Evolutionary conservation across 2,888 invertebrate species (phyloP).

Genomic region (Lasioglossum villosulum): DNA sequence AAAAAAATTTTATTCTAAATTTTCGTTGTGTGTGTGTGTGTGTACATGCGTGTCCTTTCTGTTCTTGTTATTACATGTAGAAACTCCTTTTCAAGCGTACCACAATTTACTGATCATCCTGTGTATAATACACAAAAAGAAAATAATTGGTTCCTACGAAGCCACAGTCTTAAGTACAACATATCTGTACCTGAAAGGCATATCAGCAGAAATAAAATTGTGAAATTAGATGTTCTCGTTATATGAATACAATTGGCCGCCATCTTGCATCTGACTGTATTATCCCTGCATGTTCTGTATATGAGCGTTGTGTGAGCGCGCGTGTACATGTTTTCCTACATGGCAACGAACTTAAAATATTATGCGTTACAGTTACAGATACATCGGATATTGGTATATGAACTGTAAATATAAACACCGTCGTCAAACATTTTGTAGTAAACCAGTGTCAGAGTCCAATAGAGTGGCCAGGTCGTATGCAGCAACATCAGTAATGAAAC

Average conservation of each 20-base stretch:
- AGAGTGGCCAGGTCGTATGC: slow-evolving; percentile 81
- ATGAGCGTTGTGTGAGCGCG: slow-evolving; percentile 35
- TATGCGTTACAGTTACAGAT: slow-evolving; percentile 78
- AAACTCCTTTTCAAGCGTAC: slow-evolving; percentile 4
- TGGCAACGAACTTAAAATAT: slow-evolving; percentile 64
- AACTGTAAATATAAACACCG: slow-evolving; percentile 76
- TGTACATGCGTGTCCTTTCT: neutral
- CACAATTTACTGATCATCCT: slow-evolving; percentile 14
- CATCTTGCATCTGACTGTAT: slow-evolving; percentile 53
- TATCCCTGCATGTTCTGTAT: slow-evolving; percentile 40
- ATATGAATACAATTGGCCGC: slow-evolving; percentile 46
- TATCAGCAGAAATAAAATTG: slow-evolving; percentile 63
- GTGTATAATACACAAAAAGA: slow-evolving; percentile 64
- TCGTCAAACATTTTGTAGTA: slow-evolving; percentile 75
- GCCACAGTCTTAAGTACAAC: slow-evolving; percentile 81
- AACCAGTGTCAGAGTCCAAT: slow-evolving; percentile 81
- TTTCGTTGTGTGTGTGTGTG: neutral
- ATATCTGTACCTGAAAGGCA: slow-evolving; percentile 79
- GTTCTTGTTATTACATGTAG: neutral
- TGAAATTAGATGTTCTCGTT: slow-evolving; percentile 50
- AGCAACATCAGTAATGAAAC: slow-evolving; percentile 82
- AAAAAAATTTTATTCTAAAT: slow-evolving; percentile 11
- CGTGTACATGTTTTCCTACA: slow-evolving; percentile 43
- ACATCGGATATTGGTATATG: slow-evolving; percentile 74
- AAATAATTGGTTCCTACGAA: slow-evolving; percentile 71